A percentile compares a stretch with the other conserved stretches of the same genome.
Evolutionary conservation across 2,113 vertebrate genomes (phyloP).

Genomic region (Condylura cristata): DNA sequence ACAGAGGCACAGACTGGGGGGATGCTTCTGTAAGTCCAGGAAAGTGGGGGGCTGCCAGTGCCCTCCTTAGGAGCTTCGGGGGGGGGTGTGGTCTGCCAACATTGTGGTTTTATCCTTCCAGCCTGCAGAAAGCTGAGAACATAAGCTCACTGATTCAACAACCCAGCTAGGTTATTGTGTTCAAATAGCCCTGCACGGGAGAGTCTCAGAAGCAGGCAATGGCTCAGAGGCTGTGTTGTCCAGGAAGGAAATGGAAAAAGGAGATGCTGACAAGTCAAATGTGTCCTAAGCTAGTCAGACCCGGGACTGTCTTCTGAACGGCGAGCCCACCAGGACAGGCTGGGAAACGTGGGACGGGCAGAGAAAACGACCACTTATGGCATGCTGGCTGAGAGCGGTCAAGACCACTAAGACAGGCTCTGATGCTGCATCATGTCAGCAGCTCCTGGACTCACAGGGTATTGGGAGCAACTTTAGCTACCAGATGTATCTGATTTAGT

Average conservation of each 20-base stretch:
- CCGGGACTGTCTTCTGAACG: not conserved
- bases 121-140: not conserved
- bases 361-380: rapidly evolving
- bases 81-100: not conserved
- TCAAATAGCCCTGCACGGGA: not conserved
- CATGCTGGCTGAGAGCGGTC: not conserved
- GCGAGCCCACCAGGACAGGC: not conserved
- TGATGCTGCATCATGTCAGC: too few species aligned
- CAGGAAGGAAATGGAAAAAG: not conserved
- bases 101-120: not conserved
- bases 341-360: too few species aligned
- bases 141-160: not conserved
- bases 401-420: not conserved
- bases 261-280: not conserved
- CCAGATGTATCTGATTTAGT: not conserved
- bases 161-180: not conserved
- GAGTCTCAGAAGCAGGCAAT: not conserved
- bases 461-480: not conserved
- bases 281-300: not conserved
- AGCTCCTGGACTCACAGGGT: not conserved
- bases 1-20: too few species aligned
- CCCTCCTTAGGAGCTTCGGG: rapidly evolving
- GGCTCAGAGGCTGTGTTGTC: not conserved
- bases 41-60: too few species aligned
- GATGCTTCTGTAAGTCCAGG: too few species aligned